These are phyloP conservation scores for Troides aeacus DNA, from an alignment of 2,888 invertebrate genomes.

Conservation along the genomic window DNA sequence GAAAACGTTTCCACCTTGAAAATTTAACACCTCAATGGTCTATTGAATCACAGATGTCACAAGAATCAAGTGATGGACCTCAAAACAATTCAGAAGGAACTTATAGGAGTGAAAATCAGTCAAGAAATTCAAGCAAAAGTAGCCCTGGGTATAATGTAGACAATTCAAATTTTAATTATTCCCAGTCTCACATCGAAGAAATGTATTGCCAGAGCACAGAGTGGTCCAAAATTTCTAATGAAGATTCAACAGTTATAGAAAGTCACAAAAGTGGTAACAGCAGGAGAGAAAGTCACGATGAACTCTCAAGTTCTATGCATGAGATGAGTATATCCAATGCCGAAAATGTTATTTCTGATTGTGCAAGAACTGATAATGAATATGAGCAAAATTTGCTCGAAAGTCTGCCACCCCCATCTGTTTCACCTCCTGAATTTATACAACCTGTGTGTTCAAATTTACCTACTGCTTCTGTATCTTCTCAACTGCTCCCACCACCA, in stretches of 20 bases:
- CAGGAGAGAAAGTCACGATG: conserved; percentile 54
- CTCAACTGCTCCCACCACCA: conserved; percentile 27
- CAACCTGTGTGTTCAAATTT: conserved; percentile 26
- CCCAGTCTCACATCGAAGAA: conserved; percentile 54
- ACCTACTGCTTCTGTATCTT: conserved; percentile 13
- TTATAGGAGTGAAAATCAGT: conserved; percentile 80
- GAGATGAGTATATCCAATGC: conserved; percentile 62
- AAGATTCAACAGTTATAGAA: conserved; percentile 47
- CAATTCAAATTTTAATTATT: conserved; percentile 65
- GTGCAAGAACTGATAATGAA: conserved; percentile 34
- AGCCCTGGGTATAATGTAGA: conserved; percentile 69
- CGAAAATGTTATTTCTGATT: conserved; percentile 47
- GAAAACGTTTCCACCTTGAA: conserved; percentile 66
- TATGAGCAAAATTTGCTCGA: conserved; percentile 38
- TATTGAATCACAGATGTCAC: conserved; percentile 83
- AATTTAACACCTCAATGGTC: conserved; percentile 82
- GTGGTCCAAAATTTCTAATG: conserved; percentile 53
- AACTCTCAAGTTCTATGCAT: conserved; percentile 57
- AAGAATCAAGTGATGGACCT: conserved; percentile 82
- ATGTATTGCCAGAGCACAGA: conserved; percentile 52
- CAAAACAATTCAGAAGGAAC: conserved; percentile 82
- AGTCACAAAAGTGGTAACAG: conserved; percentile 44
- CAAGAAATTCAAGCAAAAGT: conserved; percentile 74
- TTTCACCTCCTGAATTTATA: conserved; percentile 34
- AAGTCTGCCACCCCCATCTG: conserved; percentile 28